phyloP scores from a whole-genome alignment of 1,140 invertebrate species.

The Drosophila obscura region DNA sequence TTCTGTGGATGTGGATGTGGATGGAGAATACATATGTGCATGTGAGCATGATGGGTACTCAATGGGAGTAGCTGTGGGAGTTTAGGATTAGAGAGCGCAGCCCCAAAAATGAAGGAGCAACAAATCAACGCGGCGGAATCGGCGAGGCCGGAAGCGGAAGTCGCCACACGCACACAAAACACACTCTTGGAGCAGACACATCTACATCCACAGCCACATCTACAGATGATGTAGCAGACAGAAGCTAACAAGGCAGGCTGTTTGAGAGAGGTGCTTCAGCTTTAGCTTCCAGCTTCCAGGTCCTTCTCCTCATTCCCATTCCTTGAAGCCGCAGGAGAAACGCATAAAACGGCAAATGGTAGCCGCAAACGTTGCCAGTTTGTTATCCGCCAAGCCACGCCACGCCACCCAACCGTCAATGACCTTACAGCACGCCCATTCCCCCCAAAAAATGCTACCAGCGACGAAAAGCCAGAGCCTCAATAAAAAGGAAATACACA shows the following conservation, averaged over 20 bases:
- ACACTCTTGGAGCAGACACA: neutral
- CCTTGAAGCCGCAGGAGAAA: conserved; percentile 49
- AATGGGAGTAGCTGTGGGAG: conserved; percentile 31
- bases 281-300: too few relatives aligned
- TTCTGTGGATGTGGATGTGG: conserved; percentile 21
- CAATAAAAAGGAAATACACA: conserved; percentile 54
- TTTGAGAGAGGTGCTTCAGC: conserved; percentile 27
- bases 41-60: conserved; percentile 29
- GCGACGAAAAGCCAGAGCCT: conserved; percentile 13
- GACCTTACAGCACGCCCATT: neutral
- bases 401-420: neutral
- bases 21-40: neutral
- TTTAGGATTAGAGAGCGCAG: neutral
- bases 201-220: conserved; percentile 8
- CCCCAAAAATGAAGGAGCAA: conserved; percentile 45
- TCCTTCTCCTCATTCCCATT: conserved; percentile 2
- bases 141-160: conserved; percentile 60
- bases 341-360: conserved; percentile 74
- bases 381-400: conserved; percentile 3
- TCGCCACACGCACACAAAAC: conserved; percentile 18
- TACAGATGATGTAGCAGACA: conserved; percentile 54
- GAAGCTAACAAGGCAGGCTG: conserved; percentile 52
- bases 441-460: conserved; percentile 11
- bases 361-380: conserved; percentile 67
- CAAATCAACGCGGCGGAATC: conserved; percentile 62